Evolutionary conservation across 1,140 invertebrate species (phyloP).

Genomic region (Frieseomelitta varia): DNA sequence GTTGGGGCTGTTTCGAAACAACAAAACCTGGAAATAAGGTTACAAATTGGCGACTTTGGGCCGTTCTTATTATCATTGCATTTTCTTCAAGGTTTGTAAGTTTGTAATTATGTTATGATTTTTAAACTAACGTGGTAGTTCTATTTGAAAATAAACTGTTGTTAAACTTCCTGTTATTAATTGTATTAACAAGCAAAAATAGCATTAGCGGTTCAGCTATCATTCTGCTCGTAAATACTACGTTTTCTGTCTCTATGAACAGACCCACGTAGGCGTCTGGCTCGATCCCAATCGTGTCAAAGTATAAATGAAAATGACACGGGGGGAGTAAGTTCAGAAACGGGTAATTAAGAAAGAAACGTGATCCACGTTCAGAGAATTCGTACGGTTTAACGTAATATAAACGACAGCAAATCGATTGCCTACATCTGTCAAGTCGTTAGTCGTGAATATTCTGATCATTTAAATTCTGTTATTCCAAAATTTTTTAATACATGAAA

Average conservation of each 20-base stretch:
- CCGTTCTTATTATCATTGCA: no score
- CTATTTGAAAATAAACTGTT: background rate
- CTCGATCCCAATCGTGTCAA: conserved; percentile 45
- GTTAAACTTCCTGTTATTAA: no score
- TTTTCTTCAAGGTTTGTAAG: no score
- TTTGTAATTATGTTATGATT: background rate
- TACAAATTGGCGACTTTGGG: conserved; percentile 21
- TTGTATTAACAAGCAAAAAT: conserved; percentile 23
- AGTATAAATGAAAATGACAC: conserved; percentile 45
- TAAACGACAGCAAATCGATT: background rate
- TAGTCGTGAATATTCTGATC: no score
- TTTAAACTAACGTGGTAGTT: background rate
- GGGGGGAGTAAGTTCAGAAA: background rate
- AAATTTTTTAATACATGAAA: no score
- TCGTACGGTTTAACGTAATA: background rate
- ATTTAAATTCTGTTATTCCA: no score
- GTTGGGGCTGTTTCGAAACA: background rate
- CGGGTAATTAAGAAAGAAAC: conserved; percentile 14
- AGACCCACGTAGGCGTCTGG: conserved; percentile 49
- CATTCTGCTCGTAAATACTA: conserved; percentile 15
- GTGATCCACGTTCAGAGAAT: no score
- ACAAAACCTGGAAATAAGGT: conserved; percentile 5
- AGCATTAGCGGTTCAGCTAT: conserved; percentile 15
- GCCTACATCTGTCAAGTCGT: no score
- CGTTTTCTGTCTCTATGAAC: conserved; percentile 1